Conservation (phyloP, 2,113 vertebrate species). For the Pelobates fuscus region DNA sequence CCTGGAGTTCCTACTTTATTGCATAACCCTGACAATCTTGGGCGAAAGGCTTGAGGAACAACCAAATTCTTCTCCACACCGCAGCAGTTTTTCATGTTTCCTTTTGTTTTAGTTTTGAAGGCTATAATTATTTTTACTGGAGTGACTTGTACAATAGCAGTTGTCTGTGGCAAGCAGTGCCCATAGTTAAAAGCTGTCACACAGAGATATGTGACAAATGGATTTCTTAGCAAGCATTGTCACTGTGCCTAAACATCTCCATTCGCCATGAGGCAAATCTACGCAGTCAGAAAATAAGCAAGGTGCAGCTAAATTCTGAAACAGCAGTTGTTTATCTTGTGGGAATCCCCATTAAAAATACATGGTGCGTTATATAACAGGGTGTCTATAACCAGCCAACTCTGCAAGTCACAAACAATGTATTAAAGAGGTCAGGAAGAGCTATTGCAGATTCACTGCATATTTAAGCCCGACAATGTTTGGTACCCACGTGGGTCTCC, state of each 20-base stretch:
- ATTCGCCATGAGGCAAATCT: constrained; percentile 13
- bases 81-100: too few relatives aligned
- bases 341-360: neutral
- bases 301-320: neutral
- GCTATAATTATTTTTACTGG: too few relatives aligned
- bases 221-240: constrained; percentile 11
- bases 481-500: neutral
- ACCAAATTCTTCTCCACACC: too few relatives aligned
- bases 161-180: constrained; percentile 18
- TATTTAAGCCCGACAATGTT: neutral
- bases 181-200: constrained; percentile 37
- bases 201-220: constrained; percentile 7
- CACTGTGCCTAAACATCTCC: constrained; percentile 16
- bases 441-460: too few relatives aligned
- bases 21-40: too few relatives aligned
- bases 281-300: neutral
- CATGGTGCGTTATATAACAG: too few relatives aligned
- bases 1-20: too few relatives aligned
- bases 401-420: too few relatives aligned
- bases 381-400: too few relatives aligned
- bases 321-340: neutral
- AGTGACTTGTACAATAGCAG: constrained; percentile 29
- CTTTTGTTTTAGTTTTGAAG: too few relatives aligned
- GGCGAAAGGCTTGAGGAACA: too few relatives aligned
- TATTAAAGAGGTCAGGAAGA: too few relatives aligned